A percentile compares a stretch with the other conserved stretches of the same genome.
These are phyloP conservation scores for Druon quercuslanigerum DNA, from an alignment of 1,140 invertebrate species.

Conservation along the genomic window DNA sequence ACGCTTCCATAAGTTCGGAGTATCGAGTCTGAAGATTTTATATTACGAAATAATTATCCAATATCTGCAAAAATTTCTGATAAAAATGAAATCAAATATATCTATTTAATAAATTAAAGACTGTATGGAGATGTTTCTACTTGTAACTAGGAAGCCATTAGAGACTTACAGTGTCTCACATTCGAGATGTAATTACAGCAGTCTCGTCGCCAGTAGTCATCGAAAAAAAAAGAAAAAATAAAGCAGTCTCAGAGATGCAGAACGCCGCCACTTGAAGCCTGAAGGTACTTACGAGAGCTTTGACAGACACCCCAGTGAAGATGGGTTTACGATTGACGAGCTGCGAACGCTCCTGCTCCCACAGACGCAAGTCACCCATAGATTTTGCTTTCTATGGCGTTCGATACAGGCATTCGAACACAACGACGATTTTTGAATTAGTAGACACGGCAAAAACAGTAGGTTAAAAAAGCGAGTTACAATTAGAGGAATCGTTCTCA, in stretches of 20 bases:
- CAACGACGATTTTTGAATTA: slow-evolving; percentile 43
- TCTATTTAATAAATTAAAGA: too few species aligned
- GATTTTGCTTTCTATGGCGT: slow-evolving; percentile 71
- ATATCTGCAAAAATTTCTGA: too few species aligned
- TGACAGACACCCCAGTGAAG: slow-evolving; percentile 77
- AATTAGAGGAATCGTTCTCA: slow-evolving; percentile 24
- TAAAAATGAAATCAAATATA: too few species aligned
- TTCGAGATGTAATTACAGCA: slow-evolving; percentile 15
- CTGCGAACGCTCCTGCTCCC: slow-evolving; percentile 66
- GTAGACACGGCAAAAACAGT: slow-evolving; percentile 49
- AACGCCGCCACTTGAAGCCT: slow-evolving; percentile 27
- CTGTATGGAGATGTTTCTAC: too few species aligned
- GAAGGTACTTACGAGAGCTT: slow-evolving; percentile 77
- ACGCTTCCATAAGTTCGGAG: neutral
- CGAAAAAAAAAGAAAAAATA: slow-evolving; percentile 41
- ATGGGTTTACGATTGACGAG: slow-evolving; percentile 68
- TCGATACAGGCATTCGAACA: slow-evolving; percentile 46
- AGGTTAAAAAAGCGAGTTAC: slow-evolving; percentile 38
- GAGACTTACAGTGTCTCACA: neutral
- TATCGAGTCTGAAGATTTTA: too few species aligned
- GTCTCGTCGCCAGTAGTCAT: slow-evolving; percentile 38
- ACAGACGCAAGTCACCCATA: slow-evolving; percentile 71
- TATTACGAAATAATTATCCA: too few species aligned
- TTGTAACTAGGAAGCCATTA: neutral
- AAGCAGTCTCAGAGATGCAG: slow-evolving; percentile 24